Conservation (phyloP, 2,888 invertebrate species). For the Cryptophagus acutangulus region DNA sequence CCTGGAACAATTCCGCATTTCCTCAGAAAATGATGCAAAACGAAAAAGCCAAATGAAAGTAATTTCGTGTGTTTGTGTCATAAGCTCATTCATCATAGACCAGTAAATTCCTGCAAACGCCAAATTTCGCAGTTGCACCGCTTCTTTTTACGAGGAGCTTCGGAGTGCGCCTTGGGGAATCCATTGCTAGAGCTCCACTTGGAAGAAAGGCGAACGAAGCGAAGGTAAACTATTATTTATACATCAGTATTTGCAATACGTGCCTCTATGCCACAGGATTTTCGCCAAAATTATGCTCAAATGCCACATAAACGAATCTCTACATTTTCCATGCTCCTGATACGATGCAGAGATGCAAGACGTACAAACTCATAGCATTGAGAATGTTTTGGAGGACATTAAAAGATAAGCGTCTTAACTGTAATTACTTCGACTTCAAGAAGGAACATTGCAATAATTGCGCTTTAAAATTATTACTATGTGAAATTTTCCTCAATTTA, state of each 20-base stretch:
- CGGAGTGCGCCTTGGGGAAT: too few species aligned
- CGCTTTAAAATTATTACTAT: background rate
- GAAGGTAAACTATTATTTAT: slow-evolving; percentile 8
- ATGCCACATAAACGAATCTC: slow-evolving; percentile 5
- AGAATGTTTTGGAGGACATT: slow-evolving; percentile 5
- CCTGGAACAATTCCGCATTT: too few species aligned
- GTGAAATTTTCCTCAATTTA: slow-evolving; percentile 8
- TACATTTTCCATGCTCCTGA: too few species aligned
- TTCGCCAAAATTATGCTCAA: slow-evolving; percentile 7
- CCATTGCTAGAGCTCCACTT: background rate
- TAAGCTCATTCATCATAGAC: too few species aligned
- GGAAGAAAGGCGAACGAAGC: background rate
- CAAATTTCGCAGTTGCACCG: slow-evolving; percentile 14
- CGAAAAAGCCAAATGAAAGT: too few species aligned
- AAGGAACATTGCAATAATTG: slow-evolving; percentile 10
- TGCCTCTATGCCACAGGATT: slow-evolving; percentile 4
- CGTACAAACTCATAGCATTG: too few species aligned
- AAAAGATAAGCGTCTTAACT: slow-evolving; percentile 11
- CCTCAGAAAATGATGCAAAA: too few species aligned
- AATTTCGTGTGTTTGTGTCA: too few species aligned
- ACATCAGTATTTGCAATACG: slow-evolving; percentile 8
- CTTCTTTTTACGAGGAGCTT: slow-evolving; percentile 17
- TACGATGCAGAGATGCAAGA: too few species aligned
- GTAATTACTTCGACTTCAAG: slow-evolving; percentile 9
- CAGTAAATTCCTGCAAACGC: too few species aligned